These are phyloP conservation scores for Drosophila baimaii DNA, from an alignment of 1,140 invertebrate species.

Conservation along the genomic window DNA sequence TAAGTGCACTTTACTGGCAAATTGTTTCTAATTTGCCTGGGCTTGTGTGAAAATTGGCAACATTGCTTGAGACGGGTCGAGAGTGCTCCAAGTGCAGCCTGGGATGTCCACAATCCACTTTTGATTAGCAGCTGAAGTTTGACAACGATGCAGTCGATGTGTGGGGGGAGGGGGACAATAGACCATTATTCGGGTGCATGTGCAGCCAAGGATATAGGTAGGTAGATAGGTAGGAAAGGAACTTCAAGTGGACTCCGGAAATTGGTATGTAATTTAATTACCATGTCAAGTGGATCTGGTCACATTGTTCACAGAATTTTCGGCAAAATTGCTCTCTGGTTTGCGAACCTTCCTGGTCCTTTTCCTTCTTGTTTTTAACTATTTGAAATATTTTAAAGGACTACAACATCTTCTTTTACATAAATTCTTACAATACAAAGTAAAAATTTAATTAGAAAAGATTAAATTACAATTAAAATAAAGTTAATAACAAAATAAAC, in stretches of 20 bases:
- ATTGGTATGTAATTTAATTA: conserved; percentile 8
- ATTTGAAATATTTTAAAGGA: background rate
- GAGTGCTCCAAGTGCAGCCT: conserved; percentile 9
- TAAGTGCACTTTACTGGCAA: conserved; percentile 66
- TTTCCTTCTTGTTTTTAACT: background rate
- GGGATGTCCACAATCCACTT: conserved; percentile 24
- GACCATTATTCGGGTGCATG: conserved; percentile 15
- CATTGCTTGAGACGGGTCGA: conserved; percentile 17
- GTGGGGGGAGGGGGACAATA: no score
- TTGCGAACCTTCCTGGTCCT: no score
- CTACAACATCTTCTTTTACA: background rate
- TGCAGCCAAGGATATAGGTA: conserved; percentile 6
- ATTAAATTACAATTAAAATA: no score
- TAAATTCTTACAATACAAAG: background rate
- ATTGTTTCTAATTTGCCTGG: conserved; percentile 63
- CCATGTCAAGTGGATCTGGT: conserved; percentile 9
- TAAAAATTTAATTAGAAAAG: background rate
- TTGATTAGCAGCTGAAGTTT: conserved; percentile 37
- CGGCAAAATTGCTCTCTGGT: background rate
- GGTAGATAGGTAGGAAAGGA: no score
- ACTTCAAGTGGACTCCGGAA: conserved; percentile 13
- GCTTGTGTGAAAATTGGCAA: conserved; percentile 58
- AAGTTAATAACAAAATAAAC: no score
- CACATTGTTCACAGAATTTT: conserved; percentile 8
- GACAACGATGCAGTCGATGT: conserved; percentile 31